Conservation (phyloP, 2,797 vertebrate genomes). For the Silurus lanzhouensis region DNA sequence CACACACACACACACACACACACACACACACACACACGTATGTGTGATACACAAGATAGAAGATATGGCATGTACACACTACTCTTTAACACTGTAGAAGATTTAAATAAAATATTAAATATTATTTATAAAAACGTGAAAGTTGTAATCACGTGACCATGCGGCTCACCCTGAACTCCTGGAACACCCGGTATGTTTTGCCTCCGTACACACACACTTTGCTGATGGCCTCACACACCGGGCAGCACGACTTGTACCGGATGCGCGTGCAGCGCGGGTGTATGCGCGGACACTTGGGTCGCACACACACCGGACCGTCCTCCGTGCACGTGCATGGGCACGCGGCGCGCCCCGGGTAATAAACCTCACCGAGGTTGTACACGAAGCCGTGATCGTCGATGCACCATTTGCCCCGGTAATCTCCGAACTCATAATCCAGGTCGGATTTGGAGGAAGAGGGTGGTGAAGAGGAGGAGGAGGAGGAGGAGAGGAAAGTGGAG, state of each 20-base stretch:
- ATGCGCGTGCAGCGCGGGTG: slow-evolving; percentile 77
- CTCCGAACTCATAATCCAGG: slow-evolving; percentile 72
- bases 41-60: too few species aligned
- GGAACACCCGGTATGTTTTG: slow-evolving; percentile 71
- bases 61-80: too few species aligned
- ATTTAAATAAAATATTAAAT: too few species aligned
- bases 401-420: slow-evolving; percentile 80
- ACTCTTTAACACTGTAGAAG: too few species aligned
- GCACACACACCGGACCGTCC: slow-evolving; percentile 75
- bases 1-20: slow-evolving; percentile 1
- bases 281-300: slow-evolving; percentile 75
- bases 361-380: slow-evolving; percentile 75
- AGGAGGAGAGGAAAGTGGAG: slow-evolving; percentile 20
- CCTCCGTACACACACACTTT: slow-evolving; percentile 74
- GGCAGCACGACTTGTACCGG: slow-evolving; percentile 72
- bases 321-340: slow-evolving; percentile 80
- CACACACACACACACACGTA: slow-evolving; percentile 8
- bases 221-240: slow-evolving; percentile 75
- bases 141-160: too few species aligned
- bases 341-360: slow-evolving; percentile 70
- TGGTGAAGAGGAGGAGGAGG: not conserved
- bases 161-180: slow-evolving; percentile 78
- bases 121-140: too few species aligned
- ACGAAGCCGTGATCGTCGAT: slow-evolving; percentile 78
- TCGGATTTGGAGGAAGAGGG: slow-evolving; percentile 66